phyloP scores from a whole-genome alignment of 1,140 invertebrate species.

The Saccostrea glomerata region DNA sequence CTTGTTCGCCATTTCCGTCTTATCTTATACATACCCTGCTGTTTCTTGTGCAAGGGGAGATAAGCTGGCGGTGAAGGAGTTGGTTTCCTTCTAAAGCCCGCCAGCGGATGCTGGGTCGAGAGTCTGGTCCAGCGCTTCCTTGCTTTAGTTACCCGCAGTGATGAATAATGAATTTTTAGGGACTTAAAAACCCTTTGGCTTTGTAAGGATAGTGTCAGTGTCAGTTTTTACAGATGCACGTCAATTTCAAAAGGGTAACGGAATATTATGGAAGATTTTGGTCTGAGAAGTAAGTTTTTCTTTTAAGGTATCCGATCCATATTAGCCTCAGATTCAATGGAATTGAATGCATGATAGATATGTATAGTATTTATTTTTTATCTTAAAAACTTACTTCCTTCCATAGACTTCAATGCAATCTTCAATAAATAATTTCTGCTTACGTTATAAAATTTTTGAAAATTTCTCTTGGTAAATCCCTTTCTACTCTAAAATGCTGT shows the following conservation, averaged over 20 bases:
- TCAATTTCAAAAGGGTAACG: not conserved
- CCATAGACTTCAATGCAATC: too few relatives aligned
- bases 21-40: not conserved
- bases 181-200: not conserved
- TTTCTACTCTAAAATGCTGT: too few relatives aligned
- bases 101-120: not conserved
- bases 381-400: too few relatives aligned
- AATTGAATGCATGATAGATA: too few relatives aligned
- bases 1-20: not conserved
- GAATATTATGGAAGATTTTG: not conserved
- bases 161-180: slow-evolving; percentile 2
- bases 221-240: not conserved
- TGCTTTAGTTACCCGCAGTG: not conserved
- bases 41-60: slow-evolving; percentile 11
- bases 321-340: too few relatives aligned
- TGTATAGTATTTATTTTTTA: too few relatives aligned
- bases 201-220: not conserved
- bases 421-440: too few relatives aligned
- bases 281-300: not conserved
- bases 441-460: too few relatives aligned
- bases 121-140: not conserved
- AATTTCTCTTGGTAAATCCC: too few relatives aligned
- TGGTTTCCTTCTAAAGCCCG: not conserved
- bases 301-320: too few relatives aligned
- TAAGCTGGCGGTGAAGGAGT: not conserved